Evolutionary conservation across 2,888 invertebrate species (phyloP).

Genomic region (Margaritifera margaritifera): DNA sequence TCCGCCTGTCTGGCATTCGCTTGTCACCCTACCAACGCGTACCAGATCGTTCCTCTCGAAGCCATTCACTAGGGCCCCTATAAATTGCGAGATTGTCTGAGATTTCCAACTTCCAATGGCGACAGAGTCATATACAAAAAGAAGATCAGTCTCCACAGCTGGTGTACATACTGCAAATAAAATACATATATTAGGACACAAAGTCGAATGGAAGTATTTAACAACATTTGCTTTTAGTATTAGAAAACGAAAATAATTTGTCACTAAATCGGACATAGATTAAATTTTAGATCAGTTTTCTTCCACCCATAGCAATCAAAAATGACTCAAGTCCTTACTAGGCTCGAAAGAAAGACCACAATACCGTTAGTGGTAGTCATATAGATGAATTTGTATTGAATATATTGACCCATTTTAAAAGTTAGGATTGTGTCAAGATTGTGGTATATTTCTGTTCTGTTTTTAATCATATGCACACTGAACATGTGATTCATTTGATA

Average conservation of each 20-base stretch:
- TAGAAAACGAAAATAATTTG: background rate
- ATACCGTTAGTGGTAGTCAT: too few relatives aligned
- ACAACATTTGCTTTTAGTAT: background rate
- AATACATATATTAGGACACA: slow-evolving; percentile 3
- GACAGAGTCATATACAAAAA: slow-evolving; percentile 47
- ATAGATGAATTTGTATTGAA: too few relatives aligned
- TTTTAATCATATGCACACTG: too few relatives aligned
- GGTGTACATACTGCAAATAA: slow-evolving; percentile 33
- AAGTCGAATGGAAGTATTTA: background rate
- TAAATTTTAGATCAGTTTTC: too few relatives aligned
- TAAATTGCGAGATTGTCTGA: slow-evolving; percentile 31
- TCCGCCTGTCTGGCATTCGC: slow-evolving; percentile 36
- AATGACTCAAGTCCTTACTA: too few relatives aligned
- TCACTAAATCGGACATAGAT: too few relatives aligned
- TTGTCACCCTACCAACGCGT: slow-evolving; percentile 35
- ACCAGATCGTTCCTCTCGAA: slow-evolving; percentile 27
- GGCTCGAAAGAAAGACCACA: too few relatives aligned
- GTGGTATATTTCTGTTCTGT: too few relatives aligned
- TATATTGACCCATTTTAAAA: too few relatives aligned
- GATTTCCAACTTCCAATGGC: slow-evolving; percentile 37
- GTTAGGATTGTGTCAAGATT: too few relatives aligned
- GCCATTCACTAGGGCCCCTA: slow-evolving; percentile 25
- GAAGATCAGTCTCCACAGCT: slow-evolving; percentile 29
- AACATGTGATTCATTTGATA: too few relatives aligned
- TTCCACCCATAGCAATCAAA: too few relatives aligned